Evolutionary conservation across 2,113 vertebrate species (phyloP), one percentile per base, ranked within the genome.

Genomic region (Pachyramphus minor): DNA sequence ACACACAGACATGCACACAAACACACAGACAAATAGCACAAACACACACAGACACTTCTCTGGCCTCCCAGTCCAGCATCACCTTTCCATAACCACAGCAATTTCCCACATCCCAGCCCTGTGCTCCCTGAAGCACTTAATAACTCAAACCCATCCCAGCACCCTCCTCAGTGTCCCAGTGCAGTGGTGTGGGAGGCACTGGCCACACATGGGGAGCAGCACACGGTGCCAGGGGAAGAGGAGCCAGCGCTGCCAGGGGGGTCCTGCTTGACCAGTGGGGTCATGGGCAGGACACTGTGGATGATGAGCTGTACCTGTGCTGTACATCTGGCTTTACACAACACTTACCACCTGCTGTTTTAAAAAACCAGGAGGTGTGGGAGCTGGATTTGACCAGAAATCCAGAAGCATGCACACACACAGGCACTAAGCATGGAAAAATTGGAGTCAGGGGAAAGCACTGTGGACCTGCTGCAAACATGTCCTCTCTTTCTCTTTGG

Each of bases 161-260:
- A 49, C 35, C 10, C 3, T 53, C 11, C 55, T 28, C 20, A 1
- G 0, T 11, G 5, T 33, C 35, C 42, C 2, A 11, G 23, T 15
- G 53, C 27, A 30, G 45, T 3, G 21, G 16, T 1, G n/a, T 2
- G 2, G 41, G 66, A 79, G 39, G 33, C 42, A 59, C 14, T 0
- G 4, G 49, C 19, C 10, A 12, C 2, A 4, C 28, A 17, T 1
- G 1, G 64, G 64, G 15, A 63, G 47, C 56, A 60, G 84, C 63
- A 23, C 5, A 3, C 7, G 41, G 31, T 69, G 50, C 12, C 22
- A 59, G 30, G 22, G 31, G 15, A 68, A 21, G 8, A 88, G 66
- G n/a, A 72, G 49, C n/a, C 4, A 4, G n/a, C 0, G 0, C 15
- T 22, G 42, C 44, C 63, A 33, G 28, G 23, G 27, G 62, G 33